A percentile compares a stretch with the other conserved stretches of the same genome.
These are phyloP conservation scores for Acronicta aceris DNA, from an alignment of 2,888 invertebrate genomes.

Conservation along the genomic window DNA sequence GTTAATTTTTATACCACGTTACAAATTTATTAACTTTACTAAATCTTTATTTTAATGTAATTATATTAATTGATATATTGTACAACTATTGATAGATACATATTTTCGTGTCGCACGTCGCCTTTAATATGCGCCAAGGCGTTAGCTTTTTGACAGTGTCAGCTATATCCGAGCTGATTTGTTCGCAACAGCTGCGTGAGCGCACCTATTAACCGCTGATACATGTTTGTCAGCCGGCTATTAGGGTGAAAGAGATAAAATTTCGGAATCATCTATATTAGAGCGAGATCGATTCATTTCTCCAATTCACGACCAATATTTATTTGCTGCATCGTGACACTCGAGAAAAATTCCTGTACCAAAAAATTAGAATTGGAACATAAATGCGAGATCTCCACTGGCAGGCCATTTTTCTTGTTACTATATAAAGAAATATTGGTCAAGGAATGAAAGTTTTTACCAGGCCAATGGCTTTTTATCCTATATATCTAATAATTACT, in stretches of 20 bases:
- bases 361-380: slow-evolving; percentile 81
- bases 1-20: no score
- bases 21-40: no score
- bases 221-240: slow-evolving; percentile 89
- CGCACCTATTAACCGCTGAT: slow-evolving; percentile 90
- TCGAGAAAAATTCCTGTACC: slow-evolving; percentile 82
- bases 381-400: slow-evolving; percentile 77
- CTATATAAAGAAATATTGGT: slow-evolving; percentile 84
- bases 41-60: no score
- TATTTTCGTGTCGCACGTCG: slow-evolving; percentile 65
- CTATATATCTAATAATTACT: slow-evolving; percentile 32
- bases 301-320: slow-evolving; percentile 85
- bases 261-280: slow-evolving; percentile 80
- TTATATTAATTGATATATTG: slow-evolving; percentile 2
- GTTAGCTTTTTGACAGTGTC: slow-evolving; percentile 88
- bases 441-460: slow-evolving; percentile 69
- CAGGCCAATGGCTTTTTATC: slow-evolving; percentile 33
- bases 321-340: slow-evolving; percentile 86
- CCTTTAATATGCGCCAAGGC: slow-evolving; percentile 67
- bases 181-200: slow-evolving; percentile 88
- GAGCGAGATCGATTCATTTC: slow-evolving; percentile 87
- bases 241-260: slow-evolving; percentile 88
- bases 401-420: slow-evolving; percentile 81
- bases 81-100: slow-evolving; percentile 18
- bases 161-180: slow-evolving; percentile 89